Base-by-base conservation (phyloP, 1,140 invertebrate species). In the Thereuonema tuberculata region DNA sequence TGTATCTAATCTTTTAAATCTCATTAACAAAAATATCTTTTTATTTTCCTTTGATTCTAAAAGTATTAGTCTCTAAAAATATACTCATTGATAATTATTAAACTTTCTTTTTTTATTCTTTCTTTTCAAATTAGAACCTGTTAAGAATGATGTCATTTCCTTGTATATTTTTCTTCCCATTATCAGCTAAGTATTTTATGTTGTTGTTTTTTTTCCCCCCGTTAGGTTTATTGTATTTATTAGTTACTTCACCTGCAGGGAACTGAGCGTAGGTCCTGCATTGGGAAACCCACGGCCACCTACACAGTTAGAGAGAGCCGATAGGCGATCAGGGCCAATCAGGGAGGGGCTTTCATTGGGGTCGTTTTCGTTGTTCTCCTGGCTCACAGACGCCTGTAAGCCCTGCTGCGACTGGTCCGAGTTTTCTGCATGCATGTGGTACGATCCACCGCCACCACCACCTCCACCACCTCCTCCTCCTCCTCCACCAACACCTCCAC, bases 231-330 rank as follows among this genome's bases (percentile, higher is more conserved):
- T n/a, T n/a, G n/a, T n/a, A n/a, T n/a, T n/a, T n/a, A n/a, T n/a
- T n/a, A n/a, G n/a, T n/a, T 37, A 37, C 31, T 50, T 21, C 53
- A 55, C 53, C 53, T 55, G 53, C 53, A 55, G 21, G 9, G 53
- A 55, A 21, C 27, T 55, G 25, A 55, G 28, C 53, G 53, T 55
- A 29, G 53, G 53, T 3, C 53, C 53, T 26, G 53, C 53, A 55
- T n/a, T 28, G 28, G 25, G 25, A 14, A 29, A 55, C 3, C 14
- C 14, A 5, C 53, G 3, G 23, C 25, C 25, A 12, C 53, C 53
- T 14, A 14, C 53, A 55, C 53, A 55, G 21, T 50, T 50, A 20
- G 48, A 5, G 5, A 50, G 48, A 9, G 48, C 48, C 9, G 5
- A 5, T 20, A 50, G 5, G 9, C 48, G 48, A 20, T 50, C 48